Evolutionary conservation across 2,888 invertebrate genomes (phyloP), one percentile per base, ranked within the genome.

Genomic region (Ophioninae sp.): DNA sequence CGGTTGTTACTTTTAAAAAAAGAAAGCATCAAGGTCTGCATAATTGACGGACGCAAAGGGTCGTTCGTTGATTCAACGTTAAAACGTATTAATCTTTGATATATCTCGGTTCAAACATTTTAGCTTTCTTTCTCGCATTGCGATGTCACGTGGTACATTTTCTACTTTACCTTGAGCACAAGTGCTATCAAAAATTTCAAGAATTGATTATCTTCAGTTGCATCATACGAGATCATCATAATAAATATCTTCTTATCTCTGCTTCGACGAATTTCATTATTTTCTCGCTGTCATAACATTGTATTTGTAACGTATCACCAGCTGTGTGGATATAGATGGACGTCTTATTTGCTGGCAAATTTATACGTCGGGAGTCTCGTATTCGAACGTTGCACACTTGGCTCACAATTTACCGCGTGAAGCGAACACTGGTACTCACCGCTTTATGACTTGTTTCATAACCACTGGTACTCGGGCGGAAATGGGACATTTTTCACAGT

Each of bases 351-450:
- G 39, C 41, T 8, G 64, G 62, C 5, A 30, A 67, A 41, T 62
- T 65, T 72, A 41, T 70, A 72, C 57, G 69, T 61, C 59, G 20
- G 37, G 62, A 23, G 61, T 65, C 59, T 23, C 62, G 44, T 68
- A 73, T 59, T 74, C 37, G 62, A 61, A 64, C 57, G 59, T 78
- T 30, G 64, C n/a, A 67, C 37, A 68, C 65, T 74, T 69, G 59
- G 50, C 65, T 73, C 74, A 74, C 69, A 83, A 81, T 83, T 83
- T 83, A 77, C 8, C 78, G 77, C 81, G 44, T 73, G 61, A 75
- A 62, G 69, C 61, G 70, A 61, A 79, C 73, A 44, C 67, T 75
- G 21, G 68, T 70, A 75, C 56, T 78, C 70, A 74, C 74, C 61
- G 74, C 80, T 83, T 83, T 81, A 83, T 76, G 77, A 65, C 74